A percentile compares a stretch with the other conserved stretches of the same genome.
phyloP scores from a whole-genome alignment of 2,113 vertebrate species.

The Proteles cristata region DNA sequence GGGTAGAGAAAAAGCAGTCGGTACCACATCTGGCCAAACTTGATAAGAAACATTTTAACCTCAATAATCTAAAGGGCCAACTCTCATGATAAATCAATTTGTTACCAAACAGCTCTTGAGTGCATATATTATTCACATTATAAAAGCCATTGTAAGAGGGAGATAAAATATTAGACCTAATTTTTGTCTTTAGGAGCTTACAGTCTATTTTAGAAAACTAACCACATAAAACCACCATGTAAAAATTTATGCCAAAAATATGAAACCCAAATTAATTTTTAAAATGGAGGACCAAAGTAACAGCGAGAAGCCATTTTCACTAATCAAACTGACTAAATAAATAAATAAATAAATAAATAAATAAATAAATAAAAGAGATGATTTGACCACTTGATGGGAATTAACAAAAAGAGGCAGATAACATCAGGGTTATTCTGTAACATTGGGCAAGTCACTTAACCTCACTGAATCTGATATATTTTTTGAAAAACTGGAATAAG shows the following conservation, averaged over 20 bases:
- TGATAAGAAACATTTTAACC: not conserved
- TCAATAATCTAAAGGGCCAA: not conserved
- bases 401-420: not conserved
- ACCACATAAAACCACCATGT: not conserved
- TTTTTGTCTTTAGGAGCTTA: not conserved
- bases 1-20: not conserved
- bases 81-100: not conserved
- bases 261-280: not conserved
- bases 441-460: not conserved
- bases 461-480: not conserved
- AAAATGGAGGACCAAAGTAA: not conserved
- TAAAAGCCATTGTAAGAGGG: not conserved
- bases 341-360: not conserved
- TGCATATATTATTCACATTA: not conserved
- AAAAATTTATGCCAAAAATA: not conserved
- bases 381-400: not conserved
- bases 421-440: not conserved
- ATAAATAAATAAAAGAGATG: not conserved
- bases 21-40: not conserved
- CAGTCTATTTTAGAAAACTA: not conserved
- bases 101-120: not conserved
- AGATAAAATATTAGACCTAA: not conserved
- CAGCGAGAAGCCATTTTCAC: not conserved
- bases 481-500: not conserved
- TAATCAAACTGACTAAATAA: not conserved